Evolutionary conservation across 2,888 invertebrate genomes (phyloP), one percentile per base, ranked within the genome.

Genomic region (Ctenicera cuprea): DNA sequence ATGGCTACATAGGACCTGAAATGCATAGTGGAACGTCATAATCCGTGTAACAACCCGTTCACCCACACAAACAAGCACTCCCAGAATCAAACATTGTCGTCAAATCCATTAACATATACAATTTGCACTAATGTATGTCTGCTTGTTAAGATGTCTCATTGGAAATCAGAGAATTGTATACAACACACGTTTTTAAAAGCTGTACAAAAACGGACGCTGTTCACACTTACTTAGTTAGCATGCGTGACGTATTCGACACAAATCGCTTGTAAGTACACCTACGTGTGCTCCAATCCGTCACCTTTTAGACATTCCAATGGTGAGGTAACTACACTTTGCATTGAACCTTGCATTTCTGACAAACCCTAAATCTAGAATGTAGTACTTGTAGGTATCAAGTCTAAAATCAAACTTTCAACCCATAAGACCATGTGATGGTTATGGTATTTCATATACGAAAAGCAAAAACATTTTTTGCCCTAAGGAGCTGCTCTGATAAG

Each of bases 51-150:
- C 64, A 71, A 71, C 71, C 52, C 33, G 71, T 71, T 71, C 63
- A 59, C 71, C 71, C 71, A 71, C 71, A 20, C 65, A 54, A 43
- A 26, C 57, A 57, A 64, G 71, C 71, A 71, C 71, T 63, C 71
- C 65, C 64, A 71, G 71, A 59, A 66, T 57, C 72, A 43, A 70
- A 70, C 52, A 67, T 69, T 74, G 74, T 73, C 72, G 74, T 76
- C 74, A 63, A 76, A 76, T 66, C 68, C 68, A 74, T 76, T 76
- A 74, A 45, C 74, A 63, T 22, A 71, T 61, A 62, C 41, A 63
- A 75, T 72, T 72, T 75, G 72, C 75, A 72, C 68, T 63, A 48
- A 66, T 68, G 63, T 70, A 75, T 54, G 69, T 75, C 63, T 69
- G 26, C 26, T 50, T 43, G 64, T 69, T 57, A n/a, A 48, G 43